These are phyloP conservation scores for Lindbergichthys nudifrons DNA, from an alignment of 2,797 vertebrate species.

Conservation along the genomic window DNA sequence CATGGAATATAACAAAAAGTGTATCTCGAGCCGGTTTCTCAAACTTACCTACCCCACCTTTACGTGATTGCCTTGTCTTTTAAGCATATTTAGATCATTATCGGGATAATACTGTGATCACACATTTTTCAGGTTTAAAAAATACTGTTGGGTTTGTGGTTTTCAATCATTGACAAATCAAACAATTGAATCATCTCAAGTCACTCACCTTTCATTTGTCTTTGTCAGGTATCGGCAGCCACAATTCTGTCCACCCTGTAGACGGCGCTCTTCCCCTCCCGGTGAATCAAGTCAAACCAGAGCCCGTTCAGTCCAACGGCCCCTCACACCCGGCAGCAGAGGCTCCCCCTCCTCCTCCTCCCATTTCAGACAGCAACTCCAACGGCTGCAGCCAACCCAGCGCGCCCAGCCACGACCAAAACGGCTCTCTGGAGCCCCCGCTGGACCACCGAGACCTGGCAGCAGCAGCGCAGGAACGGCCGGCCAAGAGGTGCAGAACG, in stretches of 20 bases:
- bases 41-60: too few species aligned
- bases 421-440: conserved; percentile 73
- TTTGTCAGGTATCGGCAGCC: conserved; percentile 84
- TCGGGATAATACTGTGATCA: too few species aligned
- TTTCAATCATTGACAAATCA: too few species aligned
- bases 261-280: conserved; percentile 54
- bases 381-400: conserved; percentile 87
- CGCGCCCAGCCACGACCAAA: conserved; percentile 78
- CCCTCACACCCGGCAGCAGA: conserved; percentile 73
- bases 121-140: too few species aligned
- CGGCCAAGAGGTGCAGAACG: conserved; percentile 89
- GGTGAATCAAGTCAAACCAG: conserved; percentile 82
- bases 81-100: too few species aligned
- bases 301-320: conserved; percentile 87
- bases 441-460: conserved; percentile 82
- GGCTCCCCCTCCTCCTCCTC: conserved; percentile 30
- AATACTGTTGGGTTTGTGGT: too few species aligned
- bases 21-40: too few species aligned
- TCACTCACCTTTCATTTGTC: neutral
- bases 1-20: too few species aligned
- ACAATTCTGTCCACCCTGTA: conserved; percentile 76
- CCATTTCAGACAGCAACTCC: conserved; percentile 83
- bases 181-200: neutral
- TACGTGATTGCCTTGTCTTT: too few species aligned
- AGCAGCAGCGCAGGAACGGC: conserved; percentile 82